Percentiles rank a stretch among this genome's conserved stretches.
phyloP scores from a whole-genome alignment of 2,113 vertebrate genomes.

The Prionailurus bengalensis region DNA sequence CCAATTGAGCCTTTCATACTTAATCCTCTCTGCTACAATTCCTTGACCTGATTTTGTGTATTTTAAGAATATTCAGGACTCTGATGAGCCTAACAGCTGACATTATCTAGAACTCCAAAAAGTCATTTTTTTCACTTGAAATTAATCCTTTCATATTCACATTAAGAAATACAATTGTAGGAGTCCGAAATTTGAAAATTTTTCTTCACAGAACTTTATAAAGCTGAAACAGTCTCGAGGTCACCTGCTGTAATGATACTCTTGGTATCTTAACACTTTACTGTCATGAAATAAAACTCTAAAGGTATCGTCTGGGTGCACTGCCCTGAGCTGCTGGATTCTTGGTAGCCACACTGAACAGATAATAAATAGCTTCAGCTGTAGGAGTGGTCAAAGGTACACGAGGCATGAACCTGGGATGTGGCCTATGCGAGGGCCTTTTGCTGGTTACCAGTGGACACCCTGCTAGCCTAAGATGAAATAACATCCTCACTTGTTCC shows the following conservation, averaged over 20 bases:
- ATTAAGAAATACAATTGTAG: neutral
- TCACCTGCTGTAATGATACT: neutral
- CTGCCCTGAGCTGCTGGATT: neutral
- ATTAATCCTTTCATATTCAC: neutral
- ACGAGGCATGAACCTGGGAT: neutral
- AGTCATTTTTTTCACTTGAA: neutral
- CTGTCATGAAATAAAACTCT: neutral
- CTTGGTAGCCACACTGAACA: neutral
- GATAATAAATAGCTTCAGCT: neutral
- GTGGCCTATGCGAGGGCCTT: neutral
- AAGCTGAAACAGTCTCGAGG: neutral
- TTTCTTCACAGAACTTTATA: neutral
- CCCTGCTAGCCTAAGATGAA: neutral
- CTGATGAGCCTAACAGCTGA: neutral
- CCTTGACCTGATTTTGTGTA: neutral
- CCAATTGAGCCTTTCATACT: neutral
- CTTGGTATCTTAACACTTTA: neutral
- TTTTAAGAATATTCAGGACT: neutral
- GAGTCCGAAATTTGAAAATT: neutral
- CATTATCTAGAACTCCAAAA: neutral
- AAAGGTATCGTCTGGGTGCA: neutral
- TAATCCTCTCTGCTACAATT: neutral
- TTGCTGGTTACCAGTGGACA: neutral
- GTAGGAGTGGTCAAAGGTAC: neutral
- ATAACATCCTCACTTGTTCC: neutral